These are phyloP conservation scores for Notothenia coriiceps DNA, from an alignment of 2,113 vertebrate species.

Conservation along the genomic window DNA sequence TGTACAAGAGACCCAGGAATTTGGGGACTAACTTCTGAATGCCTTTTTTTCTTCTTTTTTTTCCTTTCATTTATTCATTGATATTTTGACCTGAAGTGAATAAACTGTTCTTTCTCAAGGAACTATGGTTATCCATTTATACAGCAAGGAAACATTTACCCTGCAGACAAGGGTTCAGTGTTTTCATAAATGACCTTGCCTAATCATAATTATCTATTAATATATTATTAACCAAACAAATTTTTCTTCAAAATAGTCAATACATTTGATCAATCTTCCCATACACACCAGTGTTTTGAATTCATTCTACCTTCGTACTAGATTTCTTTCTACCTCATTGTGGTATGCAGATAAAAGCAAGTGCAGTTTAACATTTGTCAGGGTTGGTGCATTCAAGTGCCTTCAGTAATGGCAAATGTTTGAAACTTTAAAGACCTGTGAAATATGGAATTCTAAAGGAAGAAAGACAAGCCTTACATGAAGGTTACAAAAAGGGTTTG, in stretches of 20 bases:
- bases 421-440: not conserved
- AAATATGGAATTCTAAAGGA: not conserved
- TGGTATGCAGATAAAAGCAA: not conserved
- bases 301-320: not conserved
- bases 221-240: not conserved
- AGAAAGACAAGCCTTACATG: not conserved
- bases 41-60: not conserved
- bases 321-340: not conserved
- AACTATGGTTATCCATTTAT: not conserved
- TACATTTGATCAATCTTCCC: not conserved
- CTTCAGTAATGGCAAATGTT: not conserved
- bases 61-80: not conserved
- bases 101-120: not conserved
- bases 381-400: not conserved
- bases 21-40: not conserved
- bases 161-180: not conserved
- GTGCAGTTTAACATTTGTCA: not conserved
- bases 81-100: not conserved
- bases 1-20: not conserved
- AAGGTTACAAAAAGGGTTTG: not conserved
- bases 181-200: not conserved
- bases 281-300: not conserved
- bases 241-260: not conserved
- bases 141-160: not conserved
- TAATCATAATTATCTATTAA: not conserved